Base-by-base conservation (phyloP, 2,113 vertebrate genomes). In the Takifugu flavidus region DNA sequence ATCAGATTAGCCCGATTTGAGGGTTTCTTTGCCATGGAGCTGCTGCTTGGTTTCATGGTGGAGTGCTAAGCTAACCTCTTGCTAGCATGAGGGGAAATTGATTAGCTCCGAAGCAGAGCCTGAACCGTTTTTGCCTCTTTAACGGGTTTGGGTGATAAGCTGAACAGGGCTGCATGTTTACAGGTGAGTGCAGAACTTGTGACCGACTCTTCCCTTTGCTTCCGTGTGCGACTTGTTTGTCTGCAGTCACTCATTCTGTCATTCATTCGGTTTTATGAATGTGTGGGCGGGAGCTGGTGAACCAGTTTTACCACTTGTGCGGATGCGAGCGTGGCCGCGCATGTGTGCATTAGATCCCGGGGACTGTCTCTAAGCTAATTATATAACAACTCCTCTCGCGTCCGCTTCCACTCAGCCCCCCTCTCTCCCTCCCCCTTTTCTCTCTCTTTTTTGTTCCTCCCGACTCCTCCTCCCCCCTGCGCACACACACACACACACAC, bases 301-400 rank as follows among this genome's bases (percentile, higher is more conserved):
- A 88, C 86, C 81, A 81, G 86, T 88, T 84, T 62, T 70, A 39
- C 79, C 82, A 78, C 71, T 50, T 78, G 67, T 74, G 58, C 77
- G 66, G 70, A 61, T 69, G 67, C 53, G 60, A 57, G 44, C 34
- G 26, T 42, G 59, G 26, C 47, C 45, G 49, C 42, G 57, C 62
- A 47, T 44, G 56, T 55, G 14, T 49, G 58, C 43, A 56, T 71
- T 25, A 56, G 57, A 60, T 78, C 83, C 62, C 70, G 39, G 44
- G 58, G 58, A 64, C 80, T 74, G 79, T 79, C 82, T 84, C 60
- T 54, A 77, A 77, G 70, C 77, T 84, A 87, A 86, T 85, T 84
- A 84, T 87, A 78, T 80, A 82, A 85, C 82, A 80, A 65, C 69
- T 60, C 76, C 63, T 76, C 57, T 67, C 34, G 34, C 34, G 34